Base-by-base conservation (phyloP, 2,888 invertebrate species). In the Campaea margaritaria region DNA sequence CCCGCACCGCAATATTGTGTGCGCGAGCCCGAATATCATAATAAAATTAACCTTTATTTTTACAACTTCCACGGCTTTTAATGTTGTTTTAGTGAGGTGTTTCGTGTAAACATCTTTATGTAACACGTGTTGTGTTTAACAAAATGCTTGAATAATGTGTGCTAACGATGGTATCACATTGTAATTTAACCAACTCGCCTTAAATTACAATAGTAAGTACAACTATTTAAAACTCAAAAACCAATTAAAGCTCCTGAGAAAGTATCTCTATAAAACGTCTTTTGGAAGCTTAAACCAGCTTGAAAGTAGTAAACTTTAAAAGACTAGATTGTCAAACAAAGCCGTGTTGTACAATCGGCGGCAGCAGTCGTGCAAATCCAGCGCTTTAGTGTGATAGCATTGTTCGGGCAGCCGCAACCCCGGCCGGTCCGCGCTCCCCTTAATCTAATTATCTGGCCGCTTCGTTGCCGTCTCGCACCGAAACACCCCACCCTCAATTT, bases 381-480 rank as follows among this genome's bases (percentile, higher is more conserved):
- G 79, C 79, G 82, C 82, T 82, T 83, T 80, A 79, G 79, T 81
- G 81, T 82, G 83, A 85, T 84, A 83, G 80, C 78, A 85, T 87
- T 89, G 86, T 89, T 83, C 78, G 73, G 71, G 75, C 77, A 73
- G 75, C 79, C 80, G 81, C 81, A 81, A 83, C 79, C 81, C 76
- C 76, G 78, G 74, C 78, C 75, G 82, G 81, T 75, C 86, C 80
- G 75, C 82, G 78, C 83, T 84, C 83, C 85, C 85, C 85, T 86
- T 87, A 88, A 89, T 87, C 87, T 88, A 90, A 89, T 90, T 89
- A 86, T 85, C 86, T 85, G 85, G 83, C 86, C 88, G 85, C 83
- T 86, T 87, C 84, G 82, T 84, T 83, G 83, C 86, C 84, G 80
- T 77, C 79, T 80, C 77, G 70, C 75, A 69, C 78, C 72, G 76